Base-by-base conservation (phyloP, 2,888 invertebrate genomes). In the Endomychus coccineus region DNA sequence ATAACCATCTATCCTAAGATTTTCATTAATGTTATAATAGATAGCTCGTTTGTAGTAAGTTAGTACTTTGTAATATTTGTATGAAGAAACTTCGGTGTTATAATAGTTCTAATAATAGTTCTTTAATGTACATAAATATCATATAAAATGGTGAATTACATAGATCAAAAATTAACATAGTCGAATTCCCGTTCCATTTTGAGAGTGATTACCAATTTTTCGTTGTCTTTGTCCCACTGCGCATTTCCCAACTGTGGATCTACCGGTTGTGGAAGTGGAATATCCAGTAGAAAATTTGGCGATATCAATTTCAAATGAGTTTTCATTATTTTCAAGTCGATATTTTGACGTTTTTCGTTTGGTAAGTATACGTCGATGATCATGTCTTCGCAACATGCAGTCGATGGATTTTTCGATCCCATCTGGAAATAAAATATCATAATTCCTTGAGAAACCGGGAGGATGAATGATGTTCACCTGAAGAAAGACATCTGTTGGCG, bases 401-500 rank as follows among this genome's bases (percentile, higher is more conserved):
- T 56, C 11, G 55, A 49, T n/a, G 58, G 51, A 33, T 44, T 55
- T 43, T 59, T 59, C 16, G 54, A 51, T 3, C 57, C 52, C 55
- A 59, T 58, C 56, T 59, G 34, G 24, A 54, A 50, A 28, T 39
- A 34, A 33, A 3, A 25, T 31, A 33, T 24, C 7, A 25, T n/a
- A n/a, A n/a, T n/a, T n/a, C n/a, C n/a, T n/a, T 17, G 3, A n/a
- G 9, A 35, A 22, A 23, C 14, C 15, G 28, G n/a, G 3, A 11
- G 11, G n/a, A 16, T 23, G 13, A 4, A 29, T 33, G 28, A 32
- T 2, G 21, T 24, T 45, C 60, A 84, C 86, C 70, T 86, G 85
- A 32, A 94, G 70, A 64, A 77, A 94, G 5, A 91, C 75, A 64
- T 94, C 91, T 61, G 89, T 85, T 0, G 90, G 76, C 5, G 82